These are phyloP conservation scores for Phaethon lepturus DNA, from an alignment of 2,113 vertebrate genomes.

Conservation along the genomic window DNA sequence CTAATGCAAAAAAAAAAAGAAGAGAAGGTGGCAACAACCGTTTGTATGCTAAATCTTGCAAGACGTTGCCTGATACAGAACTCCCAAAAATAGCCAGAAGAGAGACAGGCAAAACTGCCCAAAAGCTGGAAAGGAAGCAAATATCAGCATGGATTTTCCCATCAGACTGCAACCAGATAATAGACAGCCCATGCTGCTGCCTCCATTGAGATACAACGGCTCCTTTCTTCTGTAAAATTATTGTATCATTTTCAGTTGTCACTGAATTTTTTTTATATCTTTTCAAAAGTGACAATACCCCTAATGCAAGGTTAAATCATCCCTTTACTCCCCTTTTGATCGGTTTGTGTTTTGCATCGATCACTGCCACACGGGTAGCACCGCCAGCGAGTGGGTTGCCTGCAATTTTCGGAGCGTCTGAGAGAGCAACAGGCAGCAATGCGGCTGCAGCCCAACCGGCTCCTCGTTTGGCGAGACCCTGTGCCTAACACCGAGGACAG, in stretches of 20 bases:
- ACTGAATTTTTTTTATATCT: neutral
- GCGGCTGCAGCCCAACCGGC: neutral
- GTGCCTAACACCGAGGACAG: neutral
- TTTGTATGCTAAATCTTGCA: neutral
- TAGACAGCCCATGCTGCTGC: neutral
- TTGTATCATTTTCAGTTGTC: neutral
- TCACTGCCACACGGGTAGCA: neutral
- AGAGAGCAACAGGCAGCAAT: neutral
- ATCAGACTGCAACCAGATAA: neutral
- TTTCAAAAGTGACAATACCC: neutral
- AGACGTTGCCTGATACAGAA: neutral
- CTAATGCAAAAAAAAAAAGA: neutral
- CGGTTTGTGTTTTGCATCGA: neutral
- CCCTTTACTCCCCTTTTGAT: neutral
- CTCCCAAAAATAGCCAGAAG: neutral
- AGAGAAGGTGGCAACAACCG: neutral
- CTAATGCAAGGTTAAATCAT: slow-evolving; percentile 42
- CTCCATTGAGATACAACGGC: neutral
- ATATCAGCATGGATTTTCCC: neutral
- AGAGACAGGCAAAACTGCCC: neutral
- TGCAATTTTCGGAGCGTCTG: neutral
- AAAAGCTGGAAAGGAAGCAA: neutral
- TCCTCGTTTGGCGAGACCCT: neutral
- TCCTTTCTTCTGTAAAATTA: neutral
- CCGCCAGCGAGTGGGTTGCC: neutral